Evolutionary conservation across 2,888 invertebrate species (phyloP), one percentile per base, ranked within the genome.

Genomic region (Dolichopus griseipennis): DNA sequence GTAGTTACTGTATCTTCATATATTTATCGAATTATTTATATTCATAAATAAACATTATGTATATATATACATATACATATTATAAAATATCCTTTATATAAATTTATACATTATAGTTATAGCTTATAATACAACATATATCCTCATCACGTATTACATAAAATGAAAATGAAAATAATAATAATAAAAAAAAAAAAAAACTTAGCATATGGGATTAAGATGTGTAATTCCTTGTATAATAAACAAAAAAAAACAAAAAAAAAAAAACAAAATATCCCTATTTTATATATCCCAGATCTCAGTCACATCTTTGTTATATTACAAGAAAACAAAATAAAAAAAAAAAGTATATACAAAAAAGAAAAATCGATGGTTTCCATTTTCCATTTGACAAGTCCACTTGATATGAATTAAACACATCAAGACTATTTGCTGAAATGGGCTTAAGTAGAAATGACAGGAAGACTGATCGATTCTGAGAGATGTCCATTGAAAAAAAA

Each of bases 361-460:
- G 5, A 52, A 52, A 15, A 52, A 52, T 52, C 52, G 52, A 52
- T 52, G 52, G 52, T 52, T 52, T 52, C 52, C 52, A 52, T 52
- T 52, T 52, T 52, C 52, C 52, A 52, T 52, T 52, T 52, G 52
- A 52, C 52, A 52, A 52, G 52, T 52, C 52, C 52, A 52, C 52
- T 52, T 52, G 52, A 52, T 52, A 52, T 52, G 52, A 52, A 52
- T 52, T 52, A 52, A 52, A 52, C 52, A 52, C 52, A 52, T 52
- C 52, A 52, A 52, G 52, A 52, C 52, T 52, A 52, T 52, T 52
- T 52, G 52, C 52, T 52, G 52, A 52, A 52, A 52, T 52, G 52
- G 52, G 52, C 52, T 52, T 52, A 52, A 52, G 52, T 52, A 52
- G 9, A 52, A 52, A 52, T 52, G 52, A 52, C 52, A 52, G 52